Conservation (phyloP, 1,140 invertebrate species). For the Rhagoletis zephyria region DNA sequence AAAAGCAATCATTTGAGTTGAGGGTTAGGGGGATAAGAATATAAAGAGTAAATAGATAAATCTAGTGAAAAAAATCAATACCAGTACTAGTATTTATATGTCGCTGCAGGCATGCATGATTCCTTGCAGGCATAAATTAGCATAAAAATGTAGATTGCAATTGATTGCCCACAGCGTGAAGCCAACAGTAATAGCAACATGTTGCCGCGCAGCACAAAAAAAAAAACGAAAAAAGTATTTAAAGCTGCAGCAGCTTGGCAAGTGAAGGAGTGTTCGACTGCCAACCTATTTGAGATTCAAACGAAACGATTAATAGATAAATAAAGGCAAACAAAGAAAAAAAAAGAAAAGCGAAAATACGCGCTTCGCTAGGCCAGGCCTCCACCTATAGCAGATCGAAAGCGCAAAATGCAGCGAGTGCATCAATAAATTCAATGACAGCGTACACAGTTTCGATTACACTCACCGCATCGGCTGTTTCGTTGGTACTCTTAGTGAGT, state of each 20-base stretch:
- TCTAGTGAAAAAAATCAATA: not conserved
- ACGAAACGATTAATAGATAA: conserved; percentile 35
- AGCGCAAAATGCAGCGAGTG: not conserved
- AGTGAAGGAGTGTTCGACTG: conserved; percentile 29
- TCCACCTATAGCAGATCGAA: not conserved
- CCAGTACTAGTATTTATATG: not conserved
- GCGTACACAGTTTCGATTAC: not conserved
- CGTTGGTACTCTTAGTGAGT: not conserved
- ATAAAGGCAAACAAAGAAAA: not conserved
- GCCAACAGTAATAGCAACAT: conserved; percentile 6
- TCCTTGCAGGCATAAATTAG: conserved; percentile 49
- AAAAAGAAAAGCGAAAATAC: not conserved
- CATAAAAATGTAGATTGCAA: conserved; percentile 52
- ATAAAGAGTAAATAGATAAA: not conserved
- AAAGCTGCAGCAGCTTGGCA: conserved; percentile 34
- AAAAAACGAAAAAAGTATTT: not conserved
- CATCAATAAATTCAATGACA: conserved; percentile 18
- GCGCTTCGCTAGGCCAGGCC: not conserved
- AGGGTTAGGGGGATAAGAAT: not conserved
- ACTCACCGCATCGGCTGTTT: not conserved
- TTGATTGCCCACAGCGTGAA: conserved; percentile 46
- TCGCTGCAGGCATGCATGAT: conserved; percentile 1
- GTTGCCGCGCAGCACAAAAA: not conserved
- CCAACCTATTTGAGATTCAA: conserved; percentile 50
- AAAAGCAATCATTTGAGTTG: conserved; percentile 13